phyloP scores from a whole-genome alignment of 2,888 invertebrate species.

The Busseola fusca region DNA sequence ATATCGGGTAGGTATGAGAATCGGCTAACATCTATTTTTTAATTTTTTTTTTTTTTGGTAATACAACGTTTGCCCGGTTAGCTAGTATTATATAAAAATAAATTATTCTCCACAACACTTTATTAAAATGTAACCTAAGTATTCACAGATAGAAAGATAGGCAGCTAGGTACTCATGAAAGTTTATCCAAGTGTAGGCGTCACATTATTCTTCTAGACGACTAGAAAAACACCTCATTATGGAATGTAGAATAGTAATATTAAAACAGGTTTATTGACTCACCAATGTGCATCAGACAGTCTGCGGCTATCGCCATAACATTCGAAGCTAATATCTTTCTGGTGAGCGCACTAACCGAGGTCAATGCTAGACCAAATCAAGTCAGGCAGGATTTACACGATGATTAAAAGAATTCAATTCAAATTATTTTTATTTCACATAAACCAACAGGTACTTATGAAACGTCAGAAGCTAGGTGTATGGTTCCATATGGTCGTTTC shows the following conservation, averaged over 20 bases:
- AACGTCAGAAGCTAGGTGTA: too few relatives aligned
- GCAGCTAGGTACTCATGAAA: neutral
- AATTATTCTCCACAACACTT: neutral
- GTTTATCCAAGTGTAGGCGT: slow-evolving; percentile 7
- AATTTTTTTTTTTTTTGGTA: too few relatives aligned
- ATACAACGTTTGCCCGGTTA: too few relatives aligned
- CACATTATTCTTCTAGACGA: slow-evolving; percentile 10
- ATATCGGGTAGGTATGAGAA: too few relatives aligned
- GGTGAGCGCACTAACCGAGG: slow-evolving; percentile 36
- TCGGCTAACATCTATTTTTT: too few relatives aligned
- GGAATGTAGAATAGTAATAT: slow-evolving; percentile 30
- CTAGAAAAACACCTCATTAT: slow-evolving; percentile 10
- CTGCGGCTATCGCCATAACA: slow-evolving; percentile 12
- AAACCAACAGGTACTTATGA: too few relatives aligned
- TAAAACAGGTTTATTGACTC: slow-evolving; percentile 38
- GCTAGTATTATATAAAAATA: too few relatives aligned
- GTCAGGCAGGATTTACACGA: slow-evolving; percentile 26
- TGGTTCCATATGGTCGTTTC: too few relatives aligned
- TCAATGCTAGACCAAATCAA: slow-evolving; percentile 41
- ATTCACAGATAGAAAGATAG: neutral
- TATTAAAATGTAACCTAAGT: too few relatives aligned
- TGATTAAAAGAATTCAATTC: too few relatives aligned
- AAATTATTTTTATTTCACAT: too few relatives aligned
- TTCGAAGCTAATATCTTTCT: slow-evolving; percentile 30
- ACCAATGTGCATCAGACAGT: slow-evolving; percentile 35